Conservation (phyloP, 2,113 vertebrate genomes). For the Ictalurus punctatus region DNA sequence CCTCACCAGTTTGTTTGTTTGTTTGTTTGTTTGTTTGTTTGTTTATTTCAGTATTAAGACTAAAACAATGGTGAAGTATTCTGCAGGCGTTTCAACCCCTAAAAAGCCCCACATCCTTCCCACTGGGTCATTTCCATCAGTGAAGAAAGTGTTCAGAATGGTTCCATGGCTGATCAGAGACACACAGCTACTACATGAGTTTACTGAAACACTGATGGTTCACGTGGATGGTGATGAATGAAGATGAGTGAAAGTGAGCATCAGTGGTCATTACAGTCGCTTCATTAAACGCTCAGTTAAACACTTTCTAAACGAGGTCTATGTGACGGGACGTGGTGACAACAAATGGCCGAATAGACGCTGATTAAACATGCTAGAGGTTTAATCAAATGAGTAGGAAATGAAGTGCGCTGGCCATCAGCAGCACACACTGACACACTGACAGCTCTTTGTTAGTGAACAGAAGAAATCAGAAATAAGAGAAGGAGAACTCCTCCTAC, state of each 20-base stretch:
- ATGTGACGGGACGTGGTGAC: background rate
- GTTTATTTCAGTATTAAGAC: background rate
- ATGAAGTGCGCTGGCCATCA: constrained; percentile 74
- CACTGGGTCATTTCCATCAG: background rate
- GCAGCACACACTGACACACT: constrained; percentile 85
- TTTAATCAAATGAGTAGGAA: constrained; percentile 62
- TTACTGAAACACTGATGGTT: background rate
- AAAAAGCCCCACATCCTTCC: background rate
- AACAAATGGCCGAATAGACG: constrained; percentile 15
- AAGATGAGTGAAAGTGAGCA: background rate
- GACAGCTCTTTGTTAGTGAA: constrained; percentile 99
- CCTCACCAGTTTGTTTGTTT: background rate
- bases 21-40: background rate
- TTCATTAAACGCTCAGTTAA: background rate
- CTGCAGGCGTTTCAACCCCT: background rate
- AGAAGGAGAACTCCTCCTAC: constrained; percentile 94
- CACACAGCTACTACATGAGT: background rate
- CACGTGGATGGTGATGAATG: background rate
- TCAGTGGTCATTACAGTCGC: background rate
- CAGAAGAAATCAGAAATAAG: constrained; percentile 82
- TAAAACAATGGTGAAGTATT: background rate
- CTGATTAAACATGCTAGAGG: constrained; percentile 53
- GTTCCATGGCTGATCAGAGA: background rate
- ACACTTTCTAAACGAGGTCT: background rate
- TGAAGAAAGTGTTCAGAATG: background rate